Percentiles rank a stretch among this genome's conserved stretches.
Evolutionary conservation across 1,140 invertebrate species (phyloP).

Genomic region (Diorhabda carinulata): DNA sequence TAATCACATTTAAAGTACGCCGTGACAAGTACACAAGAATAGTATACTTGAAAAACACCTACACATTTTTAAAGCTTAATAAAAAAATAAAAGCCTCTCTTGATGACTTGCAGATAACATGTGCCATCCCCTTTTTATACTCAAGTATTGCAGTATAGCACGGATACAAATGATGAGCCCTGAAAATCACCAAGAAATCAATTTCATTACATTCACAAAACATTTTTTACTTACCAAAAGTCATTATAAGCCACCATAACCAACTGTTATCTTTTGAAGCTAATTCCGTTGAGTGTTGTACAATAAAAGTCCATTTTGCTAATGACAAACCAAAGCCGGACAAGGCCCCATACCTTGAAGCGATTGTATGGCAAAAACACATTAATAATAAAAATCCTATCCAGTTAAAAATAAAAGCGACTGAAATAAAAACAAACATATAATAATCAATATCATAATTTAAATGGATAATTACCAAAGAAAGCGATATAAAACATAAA

Average conservation of each 20-base stretch:
- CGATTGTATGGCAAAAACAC: constrained; percentile 91
- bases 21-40: constrained; percentile 9
- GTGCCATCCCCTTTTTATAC: constrained; percentile 86
- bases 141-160: constrained; percentile 83
- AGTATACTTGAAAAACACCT: constrained; percentile 6
- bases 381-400: constrained; percentile 87
- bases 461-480: constrained; percentile 58
- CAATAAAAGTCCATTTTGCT: constrained; percentile 92
- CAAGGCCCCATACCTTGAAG: constrained; percentile 85
- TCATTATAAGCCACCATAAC: constrained; percentile 88
- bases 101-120: constrained; percentile 78
- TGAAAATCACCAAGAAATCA: constrained; percentile 45
- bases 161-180: constrained; percentile 82
- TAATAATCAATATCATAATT: not conserved
- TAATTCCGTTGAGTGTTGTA: constrained; percentile 83
- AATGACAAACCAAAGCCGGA: constrained; percentile 89
- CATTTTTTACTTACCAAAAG: constrained; percentile 61
- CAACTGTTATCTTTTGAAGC: constrained; percentile 81
- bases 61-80: constrained; percentile 49
- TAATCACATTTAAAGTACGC: constrained; percentile 13
- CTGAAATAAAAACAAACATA: constrained; percentile 49
- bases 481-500: constrained; percentile 86
- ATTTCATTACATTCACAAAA: not conserved
- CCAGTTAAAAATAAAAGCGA: constrained; percentile 91
- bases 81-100: constrained; percentile 81